Conservation (phyloP, 2,113 vertebrate species). For the Saimiri boliviensis region DNA sequence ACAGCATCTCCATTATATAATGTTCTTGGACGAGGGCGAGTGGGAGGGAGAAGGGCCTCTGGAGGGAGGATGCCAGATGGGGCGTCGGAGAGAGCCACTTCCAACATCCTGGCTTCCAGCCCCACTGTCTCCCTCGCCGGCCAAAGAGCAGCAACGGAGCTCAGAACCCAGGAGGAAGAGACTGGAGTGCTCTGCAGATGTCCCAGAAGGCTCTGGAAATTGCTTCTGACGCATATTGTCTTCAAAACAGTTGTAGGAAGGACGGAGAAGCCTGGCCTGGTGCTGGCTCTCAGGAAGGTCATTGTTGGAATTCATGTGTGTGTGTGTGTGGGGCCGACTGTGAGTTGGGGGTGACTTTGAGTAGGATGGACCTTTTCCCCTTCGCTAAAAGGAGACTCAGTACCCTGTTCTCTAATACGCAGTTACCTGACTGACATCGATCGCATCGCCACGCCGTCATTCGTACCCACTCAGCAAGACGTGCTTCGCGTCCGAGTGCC, state of each 20-base stretch:
- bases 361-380: not conserved
- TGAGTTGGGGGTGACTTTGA: not conserved
- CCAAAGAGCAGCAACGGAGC: not conserved
- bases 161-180: not conserved
- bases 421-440: constrained; percentile 90
- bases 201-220: not conserved
- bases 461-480: constrained; percentile 88
- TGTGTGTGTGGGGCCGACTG: not conserved
- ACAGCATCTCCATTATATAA: not conserved
- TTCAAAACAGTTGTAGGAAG: not conserved
- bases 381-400: not conserved
- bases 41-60: no score
- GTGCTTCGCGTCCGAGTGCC: constrained; percentile 88
- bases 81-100: not conserved
- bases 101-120: not conserved
- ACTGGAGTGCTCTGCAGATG: rapidly evolving
- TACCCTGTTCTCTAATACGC: constrained; percentile 39
- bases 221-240: not conserved
- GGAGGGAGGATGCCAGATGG: not conserved
- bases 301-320: not conserved
- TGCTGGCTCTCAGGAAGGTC: not conserved
- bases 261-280: no score
- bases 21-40: not conserved
- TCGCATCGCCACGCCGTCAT: constrained; percentile 80
- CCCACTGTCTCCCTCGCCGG: rapidly evolving